phyloP scores from a whole-genome alignment of 2,888 invertebrate genomes.

The Brachynemurus nebulosus region DNA sequence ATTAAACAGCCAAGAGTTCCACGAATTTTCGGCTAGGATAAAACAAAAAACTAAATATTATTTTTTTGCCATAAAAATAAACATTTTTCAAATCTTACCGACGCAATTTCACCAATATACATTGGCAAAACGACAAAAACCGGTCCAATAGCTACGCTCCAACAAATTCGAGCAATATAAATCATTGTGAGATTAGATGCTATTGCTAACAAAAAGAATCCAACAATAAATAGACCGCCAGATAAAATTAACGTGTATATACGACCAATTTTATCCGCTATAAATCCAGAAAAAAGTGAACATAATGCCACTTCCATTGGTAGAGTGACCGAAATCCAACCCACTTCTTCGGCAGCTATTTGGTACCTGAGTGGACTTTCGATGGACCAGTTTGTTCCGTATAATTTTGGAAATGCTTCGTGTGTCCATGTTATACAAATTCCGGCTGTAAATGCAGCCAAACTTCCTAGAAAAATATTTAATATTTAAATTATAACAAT shows the following conservation, averaged over 20 bases:
- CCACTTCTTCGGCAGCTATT: constrained; percentile 42
- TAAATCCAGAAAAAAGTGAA: constrained; percentile 52
- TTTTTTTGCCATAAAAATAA: neutral
- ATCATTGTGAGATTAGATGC: constrained; percentile 27
- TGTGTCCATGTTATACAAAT: constrained; percentile 36
- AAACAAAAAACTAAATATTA: neutral
- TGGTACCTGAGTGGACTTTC: constrained; percentile 33
- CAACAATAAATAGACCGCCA: constrained; percentile 47
- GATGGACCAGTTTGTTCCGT: constrained; percentile 16
- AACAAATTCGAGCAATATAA: constrained; percentile 32
- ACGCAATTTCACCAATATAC: constrained; percentile 69
- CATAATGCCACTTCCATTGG: constrained; percentile 55
- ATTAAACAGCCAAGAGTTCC: constrained; percentile 73
- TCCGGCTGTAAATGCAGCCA: constrained; percentile 34
- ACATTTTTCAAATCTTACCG: constrained; percentile 1
- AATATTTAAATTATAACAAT: too few relatives aligned
- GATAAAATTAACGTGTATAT: constrained; percentile 49
- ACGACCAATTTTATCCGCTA: constrained; percentile 48
- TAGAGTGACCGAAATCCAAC: constrained; percentile 61
- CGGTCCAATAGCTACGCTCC: constrained; percentile 52
- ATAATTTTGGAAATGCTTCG: constrained; percentile 17
- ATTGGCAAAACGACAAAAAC: constrained; percentile 66
- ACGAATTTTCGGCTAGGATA: constrained; percentile 53
- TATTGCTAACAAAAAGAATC: constrained; percentile 49
- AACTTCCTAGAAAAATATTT: constrained; percentile 33